Evolutionary conservation across 2,888 invertebrate genomes (phyloP).

Genomic region (Hirtodrosophila duncani): DNA sequence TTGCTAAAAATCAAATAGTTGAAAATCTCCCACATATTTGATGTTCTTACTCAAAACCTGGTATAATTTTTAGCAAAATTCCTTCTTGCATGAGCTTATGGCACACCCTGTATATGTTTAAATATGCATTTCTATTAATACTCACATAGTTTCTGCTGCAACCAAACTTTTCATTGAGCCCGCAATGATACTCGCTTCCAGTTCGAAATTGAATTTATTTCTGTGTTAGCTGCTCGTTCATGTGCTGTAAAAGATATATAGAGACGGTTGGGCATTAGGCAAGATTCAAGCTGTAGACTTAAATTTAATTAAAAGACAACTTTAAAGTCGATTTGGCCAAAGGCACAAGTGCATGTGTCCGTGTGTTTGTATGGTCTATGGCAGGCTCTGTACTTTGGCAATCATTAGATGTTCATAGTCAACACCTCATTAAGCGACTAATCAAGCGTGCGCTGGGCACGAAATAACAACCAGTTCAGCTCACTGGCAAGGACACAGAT

Average conservation of each 20-base stretch:
- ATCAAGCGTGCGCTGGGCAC: slow-evolving; percentile 68
- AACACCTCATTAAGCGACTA: slow-evolving; percentile 76
- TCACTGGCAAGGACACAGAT: slow-evolving; percentile 36
- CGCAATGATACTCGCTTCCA: slow-evolving; percentile 36
- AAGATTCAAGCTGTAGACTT: no score
- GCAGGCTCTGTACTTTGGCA: slow-evolving; percentile 18
- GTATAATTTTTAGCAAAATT: slow-evolving; percentile 13
- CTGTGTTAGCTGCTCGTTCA: no score
- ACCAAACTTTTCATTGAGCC: slow-evolving; percentile 64
- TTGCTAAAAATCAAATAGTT: no score
- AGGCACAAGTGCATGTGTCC: slow-evolving; percentile 8
- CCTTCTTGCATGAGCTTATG: no score
- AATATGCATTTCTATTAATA: slow-evolving; percentile 12
- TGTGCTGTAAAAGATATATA: slow-evolving; percentile 29
- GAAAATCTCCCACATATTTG: no score
- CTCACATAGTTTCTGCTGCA: slow-evolving; percentile 55
- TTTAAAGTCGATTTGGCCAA: no score
- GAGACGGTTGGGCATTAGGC: no score
- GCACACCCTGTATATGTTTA: not conserved
- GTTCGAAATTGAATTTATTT: slow-evolving; percentile 1
- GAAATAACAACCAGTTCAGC: slow-evolving; percentile 59
- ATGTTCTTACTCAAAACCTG: no score
- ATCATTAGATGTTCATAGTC: slow-evolving; percentile 61
- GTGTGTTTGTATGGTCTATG: slow-evolving; percentile 10
- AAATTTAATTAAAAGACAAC: slow-evolving; percentile 31